Evolutionary conservation across 2,113 vertebrate genomes (phyloP).

Genomic region (Apus apus): DNA sequence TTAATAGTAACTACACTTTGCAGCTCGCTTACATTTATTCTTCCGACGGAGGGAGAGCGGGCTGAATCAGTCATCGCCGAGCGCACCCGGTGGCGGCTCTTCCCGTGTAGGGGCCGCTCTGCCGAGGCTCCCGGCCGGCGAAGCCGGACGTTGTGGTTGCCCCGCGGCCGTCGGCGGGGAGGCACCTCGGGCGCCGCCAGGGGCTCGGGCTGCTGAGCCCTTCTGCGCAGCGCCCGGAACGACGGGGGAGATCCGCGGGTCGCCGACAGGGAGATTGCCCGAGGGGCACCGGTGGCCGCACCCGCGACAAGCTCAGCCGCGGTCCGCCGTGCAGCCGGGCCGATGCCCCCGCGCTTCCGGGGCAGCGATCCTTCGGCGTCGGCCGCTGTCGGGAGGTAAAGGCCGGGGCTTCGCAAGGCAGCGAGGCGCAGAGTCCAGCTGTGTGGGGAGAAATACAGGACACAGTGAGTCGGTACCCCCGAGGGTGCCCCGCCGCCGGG

Average conservation of each 20-base stretch:
- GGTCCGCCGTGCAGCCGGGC: not conserved
- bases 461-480: not conserved
- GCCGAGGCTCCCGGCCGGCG: not conserved
- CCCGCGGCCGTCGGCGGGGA: not conserved
- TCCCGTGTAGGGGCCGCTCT: not conserved
- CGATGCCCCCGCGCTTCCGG: not conserved
- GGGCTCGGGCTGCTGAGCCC: not conserved
- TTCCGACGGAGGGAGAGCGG: not conserved
- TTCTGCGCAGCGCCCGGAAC: not conserved
- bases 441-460: not conserved
- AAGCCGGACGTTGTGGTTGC: too few species aligned
- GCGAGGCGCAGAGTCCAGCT: not conserved
- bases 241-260: not conserved
- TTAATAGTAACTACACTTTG: constrained; percentile 55
- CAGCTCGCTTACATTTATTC: constrained; percentile 37
- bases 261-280: not conserved
- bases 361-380: not conserved
- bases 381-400: not conserved
- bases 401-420: not conserved
- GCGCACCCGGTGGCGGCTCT: not conserved
- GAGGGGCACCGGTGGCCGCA: not conserved
- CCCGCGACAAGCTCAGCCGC: not conserved
- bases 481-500: not conserved
- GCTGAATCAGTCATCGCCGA: not conserved
- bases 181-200: too few species aligned